Evolutionary conservation across 2,888 invertebrate genomes (phyloP), one percentile per base, ranked within the genome.

Genomic region (Stenodema calcarata): DNA sequence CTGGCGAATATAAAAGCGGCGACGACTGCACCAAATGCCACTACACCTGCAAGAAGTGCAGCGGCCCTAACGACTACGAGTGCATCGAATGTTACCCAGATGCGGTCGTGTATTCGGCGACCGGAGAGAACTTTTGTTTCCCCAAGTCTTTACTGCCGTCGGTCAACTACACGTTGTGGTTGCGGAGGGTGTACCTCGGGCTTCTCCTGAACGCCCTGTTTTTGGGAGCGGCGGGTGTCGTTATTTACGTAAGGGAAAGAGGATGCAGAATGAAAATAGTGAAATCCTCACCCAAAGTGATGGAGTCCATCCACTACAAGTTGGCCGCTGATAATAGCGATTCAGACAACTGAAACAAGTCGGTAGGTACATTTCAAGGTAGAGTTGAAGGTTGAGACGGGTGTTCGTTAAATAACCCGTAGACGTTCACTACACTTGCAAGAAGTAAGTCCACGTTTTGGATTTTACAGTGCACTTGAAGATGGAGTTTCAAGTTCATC

Each of bases 31-130:
- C 93, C 1, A 91, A 92, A 42, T 96, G 96, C 90, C 95, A 96
- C 91, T 95, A 96, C 90, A 93, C 94, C n/a, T 96, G 96, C 90
- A 92, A 93, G 87, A 92, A 92, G 12, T 96, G 96, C 90, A 91
- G 91, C 9, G 95, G 95, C 12, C 94, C 95, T 9, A 93, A 93
- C 89, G 94, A 94, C 91, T 93, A 93, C 90, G 94, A 95, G 90
- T 96, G 96, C 91, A 91, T 92, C 69, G 91, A 93, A 6, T 96
- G 96, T 91, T 93, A 93, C 90, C 92, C 92, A 7, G 96, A 96
- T 7, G 91, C 91, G 88, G 91, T 94, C 79, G 92, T 84, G 11
- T 80, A 86, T n/a, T 87, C 79, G 12, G 85, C 84, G 12, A 80
- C 82, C n/a, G 87, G 88, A n/a, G 89, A 90, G 82, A 88, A 89